A percentile compares a stretch with the other conserved stretches of the same genome.
Evolutionary conservation across 2,113 vertebrate species (phyloP).

Genomic region (Grantiella picta): DNA sequence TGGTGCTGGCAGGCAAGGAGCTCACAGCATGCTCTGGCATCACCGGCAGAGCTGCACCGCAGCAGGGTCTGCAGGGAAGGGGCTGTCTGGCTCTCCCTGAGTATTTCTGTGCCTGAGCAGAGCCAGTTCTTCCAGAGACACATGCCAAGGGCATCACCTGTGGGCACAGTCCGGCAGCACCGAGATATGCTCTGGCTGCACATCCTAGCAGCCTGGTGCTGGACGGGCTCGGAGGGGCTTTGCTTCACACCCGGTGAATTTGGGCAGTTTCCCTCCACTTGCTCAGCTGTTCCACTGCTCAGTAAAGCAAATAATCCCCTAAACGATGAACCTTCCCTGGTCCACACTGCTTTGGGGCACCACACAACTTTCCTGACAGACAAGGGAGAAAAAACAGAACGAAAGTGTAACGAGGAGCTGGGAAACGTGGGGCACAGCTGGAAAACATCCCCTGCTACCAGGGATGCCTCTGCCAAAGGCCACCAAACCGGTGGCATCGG

Average conservation of each 20-base stretch:
- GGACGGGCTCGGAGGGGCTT: rapidly evolving
- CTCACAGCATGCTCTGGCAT: neutral
- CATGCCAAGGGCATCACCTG: neutral
- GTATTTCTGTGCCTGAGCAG: neutral
- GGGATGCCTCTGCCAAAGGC: neutral
- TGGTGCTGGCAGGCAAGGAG: rapidly evolving
- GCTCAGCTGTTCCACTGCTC: rapidly evolving
- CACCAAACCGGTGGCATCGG: neutral
- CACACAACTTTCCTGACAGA: rapidly evolving
- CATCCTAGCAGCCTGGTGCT: neutral
- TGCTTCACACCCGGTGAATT: rapidly evolving
- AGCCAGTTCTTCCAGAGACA: neutral
- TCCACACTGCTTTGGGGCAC: rapidly evolving
- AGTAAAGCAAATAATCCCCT: rapidly evolving
- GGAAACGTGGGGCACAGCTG: neutral
- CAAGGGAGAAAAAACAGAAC: neutral
- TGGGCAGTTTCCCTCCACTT: rapidly evolving
- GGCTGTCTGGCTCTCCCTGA: neutral
- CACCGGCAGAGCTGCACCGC: rapidly evolving
- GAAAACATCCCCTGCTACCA: neutral
- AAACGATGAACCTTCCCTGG: neutral
- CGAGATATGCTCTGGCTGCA: rapidly evolving
- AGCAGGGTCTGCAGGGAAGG: rapidly evolving
- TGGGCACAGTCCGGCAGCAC: neutral
- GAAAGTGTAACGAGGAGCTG: neutral